Conservation (phyloP, 2,113 vertebrate species). For the Poicephalus meyeri region DNA sequence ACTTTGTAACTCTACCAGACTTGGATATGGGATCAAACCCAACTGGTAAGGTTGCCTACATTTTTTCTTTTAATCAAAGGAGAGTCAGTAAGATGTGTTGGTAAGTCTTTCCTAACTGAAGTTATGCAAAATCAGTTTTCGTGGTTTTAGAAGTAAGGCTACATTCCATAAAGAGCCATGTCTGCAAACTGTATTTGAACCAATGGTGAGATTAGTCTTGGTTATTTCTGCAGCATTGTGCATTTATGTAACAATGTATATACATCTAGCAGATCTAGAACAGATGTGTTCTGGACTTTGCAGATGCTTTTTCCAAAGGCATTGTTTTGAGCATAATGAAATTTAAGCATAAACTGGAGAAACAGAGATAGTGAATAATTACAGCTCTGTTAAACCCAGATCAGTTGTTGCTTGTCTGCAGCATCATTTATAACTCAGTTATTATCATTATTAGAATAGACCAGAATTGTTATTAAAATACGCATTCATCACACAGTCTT, state of each 20-base stretch:
- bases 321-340: neutral
- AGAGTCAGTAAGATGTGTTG: neutral
- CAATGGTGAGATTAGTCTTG: neutral
- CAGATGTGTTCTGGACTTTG: neutral
- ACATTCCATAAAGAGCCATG: neutral
- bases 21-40: neutral
- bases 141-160: neutral
- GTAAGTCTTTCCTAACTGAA: neutral
- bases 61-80: constrained; percentile 47
- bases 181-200: neutral
- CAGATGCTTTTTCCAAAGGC: neutral
- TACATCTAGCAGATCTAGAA: neutral
- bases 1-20: neutral
- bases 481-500: neutral
- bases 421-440: neutral
- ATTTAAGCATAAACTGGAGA: neutral
- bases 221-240: neutral
- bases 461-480: neutral
- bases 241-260: neutral
- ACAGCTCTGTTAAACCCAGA: neutral
- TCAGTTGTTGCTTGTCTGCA: neutral
- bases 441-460: neutral
- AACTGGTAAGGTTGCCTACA: neutral
- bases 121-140: neutral
- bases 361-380: neutral